phyloP scores from a whole-genome alignment of 2,113 vertebrate species.

The Nerophis lumbriciformis region DNA sequence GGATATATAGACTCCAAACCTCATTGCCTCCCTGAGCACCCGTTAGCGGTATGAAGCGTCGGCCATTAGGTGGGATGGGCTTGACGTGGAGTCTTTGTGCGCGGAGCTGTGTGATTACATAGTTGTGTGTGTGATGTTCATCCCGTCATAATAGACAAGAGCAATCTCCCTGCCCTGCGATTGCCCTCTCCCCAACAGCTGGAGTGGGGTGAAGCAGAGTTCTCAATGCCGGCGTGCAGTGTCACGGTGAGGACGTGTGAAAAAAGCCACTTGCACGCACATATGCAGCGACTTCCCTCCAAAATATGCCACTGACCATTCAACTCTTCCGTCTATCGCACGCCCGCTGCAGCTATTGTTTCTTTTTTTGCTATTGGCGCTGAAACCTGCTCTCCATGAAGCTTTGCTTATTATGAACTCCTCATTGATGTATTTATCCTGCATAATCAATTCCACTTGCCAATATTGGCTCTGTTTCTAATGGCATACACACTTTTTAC shows the following conservation, averaged over 20 bases:
- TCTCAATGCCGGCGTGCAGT: conserved; percentile 41
- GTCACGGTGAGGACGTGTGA: conserved; percentile 67
- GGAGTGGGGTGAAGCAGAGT: conserved; percentile 64
- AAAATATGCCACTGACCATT: conserved; percentile 32
- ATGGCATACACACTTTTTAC: conserved; percentile 4
- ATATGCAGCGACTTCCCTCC: conserved; percentile 30
- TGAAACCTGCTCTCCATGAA: conserved; percentile 10
- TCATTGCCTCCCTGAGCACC: conserved; percentile 69
- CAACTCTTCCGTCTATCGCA: conserved; percentile 8
- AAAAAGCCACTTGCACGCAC: conserved; percentile 29
- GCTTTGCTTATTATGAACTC: conserved; percentile 10
- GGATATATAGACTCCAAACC: conserved; percentile 70
- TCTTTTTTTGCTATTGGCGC: conserved; percentile 3
- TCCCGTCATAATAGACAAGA: conserved; percentile 56
- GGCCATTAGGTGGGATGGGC: conserved; percentile 65
- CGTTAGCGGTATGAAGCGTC: conserved; percentile 61
- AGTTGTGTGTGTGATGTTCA: conserved; percentile 38
- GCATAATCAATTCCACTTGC: conserved; percentile 13
- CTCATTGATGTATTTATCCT: conserved; percentile 27
- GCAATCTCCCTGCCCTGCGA: conserved; percentile 45
- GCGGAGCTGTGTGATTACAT: conserved; percentile 20
- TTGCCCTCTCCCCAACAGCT: conserved; percentile 68
- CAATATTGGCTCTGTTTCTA: neutral
- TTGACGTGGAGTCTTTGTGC: conserved; percentile 47
- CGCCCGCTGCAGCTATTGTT: conserved; percentile 8